Percentiles rank a stretch among this genome's conserved stretches.
These are phyloP conservation scores for Passer montanus DNA, from an alignment of 2,113 vertebrate genomes.

Conservation along the genomic window DNA sequence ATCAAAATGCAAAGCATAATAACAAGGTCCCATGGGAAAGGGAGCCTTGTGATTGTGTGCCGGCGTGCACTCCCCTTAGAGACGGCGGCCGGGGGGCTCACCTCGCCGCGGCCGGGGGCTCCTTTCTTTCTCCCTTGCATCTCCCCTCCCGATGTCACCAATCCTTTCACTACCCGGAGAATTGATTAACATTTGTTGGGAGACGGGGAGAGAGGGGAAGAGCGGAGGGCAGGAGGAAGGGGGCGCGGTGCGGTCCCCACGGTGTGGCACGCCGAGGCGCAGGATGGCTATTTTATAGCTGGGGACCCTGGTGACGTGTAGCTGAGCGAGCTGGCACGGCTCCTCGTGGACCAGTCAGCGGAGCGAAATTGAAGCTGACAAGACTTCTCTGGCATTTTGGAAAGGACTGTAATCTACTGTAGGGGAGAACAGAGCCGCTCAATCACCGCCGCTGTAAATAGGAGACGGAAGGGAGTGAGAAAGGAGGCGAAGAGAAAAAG, in stretches of 20 bases:
- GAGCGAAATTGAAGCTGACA: conserved; percentile 78
- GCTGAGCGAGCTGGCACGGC: conserved; percentile 73
- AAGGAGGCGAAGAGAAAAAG: conserved; percentile 79
- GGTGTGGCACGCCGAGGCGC: conserved; percentile 20
- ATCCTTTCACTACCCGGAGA: conserved; percentile 62
- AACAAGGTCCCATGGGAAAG: conserved; percentile 67
- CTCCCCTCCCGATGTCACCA: conserved; percentile 72
- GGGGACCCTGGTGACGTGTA: conserved; percentile 74
- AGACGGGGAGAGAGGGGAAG: neutral
- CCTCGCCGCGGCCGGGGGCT: conserved; percentile 6
- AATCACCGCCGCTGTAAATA: conserved; percentile 74
- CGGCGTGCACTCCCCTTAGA: conserved; percentile 48
- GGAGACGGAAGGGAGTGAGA: conserved; percentile 69
- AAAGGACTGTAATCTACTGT: conserved; percentile 76
- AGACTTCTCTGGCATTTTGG: conserved; percentile 78
- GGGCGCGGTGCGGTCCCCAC: neutral
- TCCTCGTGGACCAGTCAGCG: conserved; percentile 76
- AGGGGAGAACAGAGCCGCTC: conserved; percentile 75
- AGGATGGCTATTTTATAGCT: conserved; percentile 75
- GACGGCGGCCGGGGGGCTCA: conserved; percentile 14
- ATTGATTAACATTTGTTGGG: conserved; percentile 75
- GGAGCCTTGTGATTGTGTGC: conserved; percentile 56
- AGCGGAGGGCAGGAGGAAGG: neutral
- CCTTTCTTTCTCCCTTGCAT: conserved; percentile 53
- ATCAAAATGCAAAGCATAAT: conserved; percentile 64